Evolutionary conservation across 2,888 invertebrate genomes (phyloP), one percentile per base, ranked within the genome.

Genomic region (Glaucopsyche alexis): DNA sequence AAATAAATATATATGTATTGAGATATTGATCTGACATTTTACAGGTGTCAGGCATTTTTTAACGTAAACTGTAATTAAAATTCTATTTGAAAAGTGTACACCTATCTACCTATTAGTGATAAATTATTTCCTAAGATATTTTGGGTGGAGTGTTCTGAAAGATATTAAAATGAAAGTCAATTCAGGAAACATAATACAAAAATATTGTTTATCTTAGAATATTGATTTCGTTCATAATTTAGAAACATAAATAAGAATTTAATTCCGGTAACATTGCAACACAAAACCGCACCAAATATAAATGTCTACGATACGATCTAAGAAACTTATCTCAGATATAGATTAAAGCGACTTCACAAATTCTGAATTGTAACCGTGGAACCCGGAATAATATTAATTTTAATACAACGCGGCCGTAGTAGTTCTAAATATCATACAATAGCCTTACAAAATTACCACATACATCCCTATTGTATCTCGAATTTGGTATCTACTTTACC

Each of bases 381-480:
- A 84, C 81, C 74, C 79, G 79, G 80, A 80, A 77, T 78, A 77
- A 74, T 79, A 85, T 84, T 84, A 84, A 85, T 87, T 87, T 85
- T 84, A 82, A 84, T 87, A 84, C 82, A 83, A 85, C 83, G 83
- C 82, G 80, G 76, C 81, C 79, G 77, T 77, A 81, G 78, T 86
- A 82, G 85, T 84, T 84, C 82, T 82, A 84, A 85, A 76, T 78
- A 72, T 75, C 81, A 82, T 83, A 87, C 85, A 87, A 85, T 86
- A 81, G 84, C 49, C 82, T 83, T 83, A 82, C 83, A 80, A 81
- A 85, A 84, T 86, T 87, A 86, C 85, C 83, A 82, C 81, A 80
- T 79, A 79, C 80, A 77, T 60, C 77, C 75, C 83, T 80, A 85
- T 85, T 87, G 85, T 85, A 80, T 80, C 79, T 78, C 81, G 81